Percentiles rank a stretch among this genome's conserved stretches.
Evolutionary conservation across 2,797 vertebrate genomes (phyloP).

Genomic region (Enteromius viviparus): DNA sequence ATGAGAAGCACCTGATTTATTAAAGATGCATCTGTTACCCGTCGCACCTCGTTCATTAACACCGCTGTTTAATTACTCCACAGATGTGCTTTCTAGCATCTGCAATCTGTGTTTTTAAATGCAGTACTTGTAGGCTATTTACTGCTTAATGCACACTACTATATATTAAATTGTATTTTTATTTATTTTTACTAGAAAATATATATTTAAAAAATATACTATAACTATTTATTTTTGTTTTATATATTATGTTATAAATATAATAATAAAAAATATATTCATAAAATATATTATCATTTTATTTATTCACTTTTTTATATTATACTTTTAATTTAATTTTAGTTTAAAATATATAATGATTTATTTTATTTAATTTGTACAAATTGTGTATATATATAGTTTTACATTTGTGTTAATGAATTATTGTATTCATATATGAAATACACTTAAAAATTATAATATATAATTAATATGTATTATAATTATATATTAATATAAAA

Average conservation of each 20-base stretch:
- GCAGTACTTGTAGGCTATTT: no score
- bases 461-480: not conserved
- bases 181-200: no score
- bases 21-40: not conserved
- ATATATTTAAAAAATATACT: not conserved
- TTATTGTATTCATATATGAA: not conserved
- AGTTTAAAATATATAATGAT: not conserved
- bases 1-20: not conserved
- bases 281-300: not conserved
- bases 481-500: not conserved
- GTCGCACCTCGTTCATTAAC: not conserved
- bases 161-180: not conserved
- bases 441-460: not conserved
- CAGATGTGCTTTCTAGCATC: not conserved
- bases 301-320: not conserved
- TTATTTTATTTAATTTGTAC: not conserved
- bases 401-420: not conserved
- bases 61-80: not conserved
- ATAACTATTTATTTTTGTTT: not conserved
- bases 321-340: not conserved
- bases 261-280: no score
- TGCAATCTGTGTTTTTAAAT: not conserved
- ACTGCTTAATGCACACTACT: not conserved
- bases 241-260: not conserved
- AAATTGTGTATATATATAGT: not conserved